phyloP scores from a whole-genome alignment of 2,797 vertebrate genomes.

The Orestias chungarensis region DNA sequence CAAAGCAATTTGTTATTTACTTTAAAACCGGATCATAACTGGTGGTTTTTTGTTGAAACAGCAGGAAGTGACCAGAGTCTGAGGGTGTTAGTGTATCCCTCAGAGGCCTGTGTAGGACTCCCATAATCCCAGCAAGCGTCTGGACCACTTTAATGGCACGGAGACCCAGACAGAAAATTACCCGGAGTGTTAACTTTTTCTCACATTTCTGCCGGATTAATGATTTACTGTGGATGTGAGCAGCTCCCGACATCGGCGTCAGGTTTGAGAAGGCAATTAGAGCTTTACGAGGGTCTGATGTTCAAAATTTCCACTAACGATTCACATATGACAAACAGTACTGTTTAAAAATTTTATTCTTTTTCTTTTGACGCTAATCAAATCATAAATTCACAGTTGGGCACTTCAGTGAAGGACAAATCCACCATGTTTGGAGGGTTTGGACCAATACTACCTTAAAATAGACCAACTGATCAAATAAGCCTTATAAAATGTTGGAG shows the following conservation, averaged over 20 bases:
- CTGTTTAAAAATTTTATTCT: conserved; percentile 16
- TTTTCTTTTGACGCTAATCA: background rate
- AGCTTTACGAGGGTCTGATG: conserved; percentile 74
- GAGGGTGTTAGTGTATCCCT: conserved; percentile 68
- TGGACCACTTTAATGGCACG: conserved; percentile 74
- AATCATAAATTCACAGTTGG: background rate
- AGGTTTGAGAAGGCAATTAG: conserved; percentile 77
- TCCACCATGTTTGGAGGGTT: background rate
- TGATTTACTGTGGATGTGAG: conserved; percentile 73
- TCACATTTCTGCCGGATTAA: conserved; percentile 76
- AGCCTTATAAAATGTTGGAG: background rate
- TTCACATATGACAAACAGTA: conserved; percentile 59
- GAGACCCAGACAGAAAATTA: conserved; percentile 79
- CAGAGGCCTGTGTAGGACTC: conserved; percentile 60
- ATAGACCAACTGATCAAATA: background rate
- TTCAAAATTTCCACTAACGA: conserved; percentile 71
- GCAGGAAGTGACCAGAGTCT: conserved; percentile 68
- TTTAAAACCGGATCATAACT: background rate
- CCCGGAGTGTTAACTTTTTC: conserved; percentile 77
- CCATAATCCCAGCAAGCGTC: conserved; percentile 76
- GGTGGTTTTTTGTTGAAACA: conserved; percentile 62
- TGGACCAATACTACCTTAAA: background rate
- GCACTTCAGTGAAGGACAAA: background rate
- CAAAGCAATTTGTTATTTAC: background rate
- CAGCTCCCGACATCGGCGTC: conserved; percentile 71